phyloP scores from a whole-genome alignment of 2,888 invertebrate species.

The Prosapia bicincta region DNA sequence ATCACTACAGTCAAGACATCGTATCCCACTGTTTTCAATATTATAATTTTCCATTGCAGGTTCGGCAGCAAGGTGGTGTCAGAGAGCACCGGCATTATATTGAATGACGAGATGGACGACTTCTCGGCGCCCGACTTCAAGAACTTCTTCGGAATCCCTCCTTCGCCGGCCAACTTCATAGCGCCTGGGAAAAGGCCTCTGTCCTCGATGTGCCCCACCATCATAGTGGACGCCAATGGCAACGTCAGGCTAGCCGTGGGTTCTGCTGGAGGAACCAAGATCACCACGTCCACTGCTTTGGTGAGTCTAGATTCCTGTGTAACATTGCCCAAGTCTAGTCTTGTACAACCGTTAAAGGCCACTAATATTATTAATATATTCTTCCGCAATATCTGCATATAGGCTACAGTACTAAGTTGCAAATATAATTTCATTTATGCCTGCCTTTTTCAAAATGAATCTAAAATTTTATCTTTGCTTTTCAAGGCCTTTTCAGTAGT shows the following conservation, averaged over 20 bases:
- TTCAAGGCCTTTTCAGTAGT: too few species aligned
- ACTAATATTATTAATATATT: too few species aligned
- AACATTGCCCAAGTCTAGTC: too few species aligned
- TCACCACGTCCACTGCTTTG: constrained; percentile 50
- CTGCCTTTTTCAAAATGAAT: too few species aligned
- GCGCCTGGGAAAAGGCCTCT: constrained; percentile 75
- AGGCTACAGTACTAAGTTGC: too few species aligned
- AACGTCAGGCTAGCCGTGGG: constrained; percentile 49
- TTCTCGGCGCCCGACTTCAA: constrained; percentile 76
- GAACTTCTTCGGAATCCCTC: constrained; percentile 67
- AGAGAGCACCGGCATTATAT: constrained; percentile 77
- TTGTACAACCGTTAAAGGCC: too few species aligned
- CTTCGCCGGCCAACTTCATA: constrained; percentile 78
- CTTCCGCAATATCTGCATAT: too few species aligned
- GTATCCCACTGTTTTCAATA: too few species aligned
- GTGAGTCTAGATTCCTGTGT: too few species aligned
- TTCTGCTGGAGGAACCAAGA: constrained; percentile 54
- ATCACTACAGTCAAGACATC: too few species aligned
- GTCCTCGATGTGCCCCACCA: constrained; percentile 83
- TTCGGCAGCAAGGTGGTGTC: constrained; percentile 76
- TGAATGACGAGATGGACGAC: constrained; percentile 96
- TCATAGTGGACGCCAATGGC: constrained; percentile 60
- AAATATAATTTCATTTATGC: too few species aligned
- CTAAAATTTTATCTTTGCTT: too few species aligned
- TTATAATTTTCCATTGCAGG: constrained; percentile 38